Evolutionary conservation across 2,113 vertebrate species (phyloP), one percentile per base, ranked within the genome.

Genomic region (Pogonocichla stellata): DNA sequence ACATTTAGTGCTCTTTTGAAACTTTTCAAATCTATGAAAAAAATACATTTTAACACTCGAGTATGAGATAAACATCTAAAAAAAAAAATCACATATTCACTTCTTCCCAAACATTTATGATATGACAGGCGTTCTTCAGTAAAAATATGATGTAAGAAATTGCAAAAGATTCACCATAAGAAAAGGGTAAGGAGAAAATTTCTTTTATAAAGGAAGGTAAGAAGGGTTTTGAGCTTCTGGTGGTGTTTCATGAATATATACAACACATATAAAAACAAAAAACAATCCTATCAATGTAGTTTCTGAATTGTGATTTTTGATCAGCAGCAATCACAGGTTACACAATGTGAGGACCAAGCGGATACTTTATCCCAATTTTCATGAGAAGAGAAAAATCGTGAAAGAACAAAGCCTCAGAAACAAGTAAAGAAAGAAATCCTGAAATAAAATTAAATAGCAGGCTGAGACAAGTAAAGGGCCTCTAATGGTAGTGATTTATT

Each of bases 401-500:
- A 60, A 83, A 86, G 17, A 67, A 75, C 7, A 61, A 75, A 87
- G 23, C 43, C 81, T 87, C 40, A 85, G 14, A 80, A 57, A 65
- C 2, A 6, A 72, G 20, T 5, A 51, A 47, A 57, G 38, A 78
- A 67, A 66, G 6, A 62, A 84, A 84, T 1, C 4, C 9, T 42
- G 54, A 20, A 84, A 90, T 22, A 75, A 82, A 86, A 89, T 17
- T 3, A 81, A 91, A 4, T 40, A 80, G 64, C 15, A 64, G 36
- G 10, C 12, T 56, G 51, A 86, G 38, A 53, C 13, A 54, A 57
- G 26, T 60, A 65, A 83, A 71, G 17, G 16, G 45, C 23, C 10
- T 90, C 19, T 85, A 88, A 91, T 56, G 10, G 56, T 28, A 87
- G 33, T 82, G 81, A 95, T 95, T 92, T 92, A 82, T 54, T 82